Base-by-base conservation (phyloP, 2,113 vertebrate genomes). In the Pterocles burchelli region DNA sequence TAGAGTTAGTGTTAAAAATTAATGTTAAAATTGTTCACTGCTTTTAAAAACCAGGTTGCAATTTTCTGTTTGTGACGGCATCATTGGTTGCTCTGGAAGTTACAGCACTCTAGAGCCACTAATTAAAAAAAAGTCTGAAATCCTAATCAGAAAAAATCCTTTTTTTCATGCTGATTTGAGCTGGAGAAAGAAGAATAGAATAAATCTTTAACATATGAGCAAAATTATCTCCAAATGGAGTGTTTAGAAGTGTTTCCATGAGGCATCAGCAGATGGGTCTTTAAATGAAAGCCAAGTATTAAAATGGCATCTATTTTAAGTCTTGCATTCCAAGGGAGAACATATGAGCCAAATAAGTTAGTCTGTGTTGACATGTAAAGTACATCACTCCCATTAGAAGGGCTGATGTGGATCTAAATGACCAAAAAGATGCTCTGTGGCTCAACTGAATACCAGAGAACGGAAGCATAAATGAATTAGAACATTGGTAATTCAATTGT, bases 241-340 rank as follows among this genome's bases (percentile, higher is more conserved):
- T 95, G 84, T 93, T 96, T 92, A 83, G 83, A 90, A 92, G 75
- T 68, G 90, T 96, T 97, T 95, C 95, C 75, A 97, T 85, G 82
- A 86, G 90, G 81, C 86, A 94, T 83, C 72, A 95, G 70, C 88
- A 91, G 88, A 96, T 84, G 86, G 59, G 48, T 95, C 90, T 91
- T 94, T 70, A 88, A 92, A 91, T 89, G 51, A 96, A 93, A 97
- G 93, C 96, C 94, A 97, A 95, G 65, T 74, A 88, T 93, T 80
- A 93, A 81, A 96, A 97, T 84, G 79, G 74, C 86, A 95, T 95
- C 79, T 95, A 78, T 95, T 96, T 95, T 96, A 93, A 95, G 70
- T 85, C 88, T 93, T 97, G 65, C 66, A 66, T 94, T 97, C 93
- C 96, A 96, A 88, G 79, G 91, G 36, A 72, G 74, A 96, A 96